These are phyloP conservation scores for Microctonus brassicae DNA, from an alignment of 2,888 invertebrate genomes.

Conservation along the genomic window DNA sequence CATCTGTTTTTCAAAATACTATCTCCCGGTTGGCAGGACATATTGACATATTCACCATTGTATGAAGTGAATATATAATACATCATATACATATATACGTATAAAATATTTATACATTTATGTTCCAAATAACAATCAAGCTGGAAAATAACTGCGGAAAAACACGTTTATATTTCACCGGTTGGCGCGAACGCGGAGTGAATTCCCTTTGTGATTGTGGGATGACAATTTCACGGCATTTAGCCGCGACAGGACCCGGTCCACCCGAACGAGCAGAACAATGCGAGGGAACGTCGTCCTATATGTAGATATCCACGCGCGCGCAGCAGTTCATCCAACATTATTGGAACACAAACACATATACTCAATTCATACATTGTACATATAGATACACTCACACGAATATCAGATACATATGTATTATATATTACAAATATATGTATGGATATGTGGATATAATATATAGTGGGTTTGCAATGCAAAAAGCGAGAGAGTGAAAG, in stretches of 20 bases:
- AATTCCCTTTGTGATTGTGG: slow-evolving; percentile 66
- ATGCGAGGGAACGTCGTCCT: slow-evolving; percentile 43
- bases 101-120: slow-evolving; percentile 49
- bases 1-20: background rate
- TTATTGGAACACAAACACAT: background rate
- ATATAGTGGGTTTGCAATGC: background rate
- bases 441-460: background rate
- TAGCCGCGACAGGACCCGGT: slow-evolving; percentile 60
- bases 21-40: slow-evolving; percentile 5
- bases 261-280: slow-evolving; percentile 57
- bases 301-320: background rate
- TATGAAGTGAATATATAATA: no score
- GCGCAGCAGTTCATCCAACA: no score
- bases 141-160: slow-evolving; percentile 60
- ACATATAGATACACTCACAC: background rate
- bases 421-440: slow-evolving; percentile 2
- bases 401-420: no score
- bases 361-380: background rate
- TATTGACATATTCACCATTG: slow-evolving; percentile 1
- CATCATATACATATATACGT: no score
- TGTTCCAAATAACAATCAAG: slow-evolving; percentile 60
- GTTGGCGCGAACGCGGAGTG: slow-evolving; percentile 53
- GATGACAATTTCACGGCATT: slow-evolving; percentile 69
- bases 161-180: slow-evolving; percentile 64
- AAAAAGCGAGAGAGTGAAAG: background rate